Evolutionary conservation across 2,113 vertebrate genomes (phyloP).

Genomic region (Elanus axillaris): DNA sequence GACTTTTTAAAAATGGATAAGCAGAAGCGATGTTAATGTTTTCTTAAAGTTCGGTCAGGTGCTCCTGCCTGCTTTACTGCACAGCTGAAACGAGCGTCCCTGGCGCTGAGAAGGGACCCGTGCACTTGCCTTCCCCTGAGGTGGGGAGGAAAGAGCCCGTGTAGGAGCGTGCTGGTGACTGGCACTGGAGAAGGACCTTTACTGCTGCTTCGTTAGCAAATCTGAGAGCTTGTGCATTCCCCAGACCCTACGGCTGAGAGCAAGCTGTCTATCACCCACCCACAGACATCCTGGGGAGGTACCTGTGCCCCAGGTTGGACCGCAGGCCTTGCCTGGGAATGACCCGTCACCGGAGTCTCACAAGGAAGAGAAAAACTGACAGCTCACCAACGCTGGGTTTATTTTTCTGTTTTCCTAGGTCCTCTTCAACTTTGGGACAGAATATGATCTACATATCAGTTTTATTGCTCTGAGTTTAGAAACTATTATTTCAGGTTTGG

Average conservation of each 20-base stretch:
- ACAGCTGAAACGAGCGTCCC: not conserved
- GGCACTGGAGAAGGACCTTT: not conserved
- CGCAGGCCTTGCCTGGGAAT: not conserved
- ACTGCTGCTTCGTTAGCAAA: not conserved
- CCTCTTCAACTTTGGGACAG: not conserved
- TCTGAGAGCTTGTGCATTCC: not conserved
- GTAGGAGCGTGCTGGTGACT: not conserved
- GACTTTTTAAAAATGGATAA: not conserved
- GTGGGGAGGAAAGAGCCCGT: not conserved
- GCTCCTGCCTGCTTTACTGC: not conserved
- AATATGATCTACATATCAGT: not conserved
- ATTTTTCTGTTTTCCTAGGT: not conserved
- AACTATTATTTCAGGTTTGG: not conserved
- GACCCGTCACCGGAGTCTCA: not conserved
- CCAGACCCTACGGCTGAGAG: not conserved
- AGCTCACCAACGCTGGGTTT: not conserved
- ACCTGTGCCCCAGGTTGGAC: not conserved
- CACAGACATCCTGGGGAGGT: too few relatives aligned
- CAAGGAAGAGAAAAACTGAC: not conserved
- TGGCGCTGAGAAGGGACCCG: accelerated
- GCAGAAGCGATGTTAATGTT: not conserved
- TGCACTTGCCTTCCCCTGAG: not conserved
- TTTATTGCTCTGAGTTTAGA: not conserved
- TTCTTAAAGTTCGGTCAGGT: not conserved
- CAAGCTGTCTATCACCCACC: not conserved